A percentile compares a stretch with the other conserved stretches of the same genome.
Conservation (phyloP, 2,888 invertebrate species). For the Hypomecis punctinalis region DNA sequence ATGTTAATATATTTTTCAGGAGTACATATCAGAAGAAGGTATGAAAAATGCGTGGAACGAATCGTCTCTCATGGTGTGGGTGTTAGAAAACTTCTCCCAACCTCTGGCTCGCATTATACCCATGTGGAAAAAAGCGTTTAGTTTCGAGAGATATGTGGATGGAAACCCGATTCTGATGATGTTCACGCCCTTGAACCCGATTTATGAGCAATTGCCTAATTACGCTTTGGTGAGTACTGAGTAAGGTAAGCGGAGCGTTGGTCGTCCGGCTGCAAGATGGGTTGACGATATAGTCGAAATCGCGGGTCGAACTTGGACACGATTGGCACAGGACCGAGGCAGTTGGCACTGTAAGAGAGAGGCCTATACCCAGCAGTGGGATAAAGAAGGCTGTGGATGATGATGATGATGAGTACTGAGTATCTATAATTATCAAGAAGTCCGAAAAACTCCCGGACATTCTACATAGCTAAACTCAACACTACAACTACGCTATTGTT, state of each 20-base stretch:
- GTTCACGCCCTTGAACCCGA: slow-evolving; percentile 92
- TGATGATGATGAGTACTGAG: slow-evolving; percentile 86
- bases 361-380: no score
- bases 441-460: no score
- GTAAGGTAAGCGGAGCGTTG: no score
- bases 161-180: slow-evolving; percentile 90
- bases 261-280: no score
- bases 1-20: slow-evolving; percentile 61
- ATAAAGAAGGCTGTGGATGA: no score
- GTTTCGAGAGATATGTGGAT: slow-evolving; percentile 87
- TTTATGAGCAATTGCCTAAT: slow-evolving; percentile 86
- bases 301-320: no score
- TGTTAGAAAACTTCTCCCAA: slow-evolving; percentile 85
- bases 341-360: no score
- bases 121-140: slow-evolving; percentile 88
- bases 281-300: no score
- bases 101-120: slow-evolving; percentile 89
- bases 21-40: slow-evolving; percentile 76
- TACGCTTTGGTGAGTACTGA: slow-evolving; percentile 87
- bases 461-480: no score
- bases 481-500: no score
- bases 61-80: slow-evolving; percentile 83
- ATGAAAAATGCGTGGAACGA: slow-evolving; percentile 68
- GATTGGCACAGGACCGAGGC: no score
- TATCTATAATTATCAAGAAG: not conserved